phyloP scores from a whole-genome alignment of 2,113 vertebrate species.

The Neogale vison region DNA sequence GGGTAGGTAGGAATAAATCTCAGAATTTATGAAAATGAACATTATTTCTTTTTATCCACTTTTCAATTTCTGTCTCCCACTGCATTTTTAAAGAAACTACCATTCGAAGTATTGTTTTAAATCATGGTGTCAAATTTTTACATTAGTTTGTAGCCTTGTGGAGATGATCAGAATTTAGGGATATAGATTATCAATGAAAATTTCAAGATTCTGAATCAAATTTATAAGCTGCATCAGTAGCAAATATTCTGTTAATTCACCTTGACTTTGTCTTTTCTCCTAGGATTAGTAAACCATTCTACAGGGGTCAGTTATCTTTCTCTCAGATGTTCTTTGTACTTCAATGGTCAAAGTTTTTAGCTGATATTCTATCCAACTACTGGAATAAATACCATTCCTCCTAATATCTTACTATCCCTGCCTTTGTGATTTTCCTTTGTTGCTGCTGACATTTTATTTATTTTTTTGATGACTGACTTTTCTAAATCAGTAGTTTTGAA shows the following conservation, averaged over 20 bases:
- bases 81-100: neutral
- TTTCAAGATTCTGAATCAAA: neutral
- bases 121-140: neutral
- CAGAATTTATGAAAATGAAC: neutral
- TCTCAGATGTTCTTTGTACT: neutral
- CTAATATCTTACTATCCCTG: neutral
- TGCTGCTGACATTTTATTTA: neutral
- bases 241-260: neutral
- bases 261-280: neutral
- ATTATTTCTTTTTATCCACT: neutral
- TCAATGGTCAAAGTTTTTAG: neutral
- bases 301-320: neutral
- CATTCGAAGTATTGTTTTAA: neutral
- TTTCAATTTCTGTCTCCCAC: neutral
- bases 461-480: neutral
- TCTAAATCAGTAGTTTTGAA: slow-evolving; percentile 3
- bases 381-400: neutral
- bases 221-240: neutral
- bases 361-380: neutral
- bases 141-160: neutral
- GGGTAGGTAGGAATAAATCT: neutral
- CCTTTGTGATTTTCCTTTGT: neutral
- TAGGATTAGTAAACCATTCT: neutral
- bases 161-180: neutral
- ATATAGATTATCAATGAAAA: neutral